Base-by-base conservation (phyloP, 92 coral and sea anemone species). In the Siderastrea siderea region DNA sequence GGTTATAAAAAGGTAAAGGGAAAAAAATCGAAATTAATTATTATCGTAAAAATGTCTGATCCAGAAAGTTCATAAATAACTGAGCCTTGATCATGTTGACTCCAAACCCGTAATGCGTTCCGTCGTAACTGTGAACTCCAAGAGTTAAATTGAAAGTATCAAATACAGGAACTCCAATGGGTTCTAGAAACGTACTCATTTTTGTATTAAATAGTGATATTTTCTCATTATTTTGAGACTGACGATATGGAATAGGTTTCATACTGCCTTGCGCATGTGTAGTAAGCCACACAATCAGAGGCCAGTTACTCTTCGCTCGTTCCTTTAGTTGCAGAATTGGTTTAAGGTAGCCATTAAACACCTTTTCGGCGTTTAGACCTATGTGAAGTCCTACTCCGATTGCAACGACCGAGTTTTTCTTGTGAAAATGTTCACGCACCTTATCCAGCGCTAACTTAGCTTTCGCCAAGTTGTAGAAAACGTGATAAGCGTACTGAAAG, bases 61-160 rank as follows among this genome's bases (percentile, higher is more conserved):
- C 86, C n/a, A 94, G 87, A 75, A 85, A 94, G 73, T 92, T 92
- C 17, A 94, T 19, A 13, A 94, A 80, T n/a, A 92, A 61, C 84
- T 90, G 97, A 13, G 95, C 97, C 88, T 94, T 94, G 73, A 87
- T 66, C 83, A 92, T 89, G 83, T 94, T 94, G 12, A 86, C 82
- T 13, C 93, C 95, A 49, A 81, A 72, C 1, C 97, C 97, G 79
- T 94, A 94, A 63, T 94, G 97, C 3, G 97, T 94, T 10, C 97
- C 97, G n/a, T 94, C 97, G 55, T 89, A 92, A 67, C 97, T 94
- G 68, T 86, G 88, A 47, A 94, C 95, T 19, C 95, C 97, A 10
- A 44, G 15, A 7, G 97, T 94, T 74, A 94, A 80, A 50, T 84
- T 74, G 45, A 77, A 92, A 47, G 90, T 86, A 75, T 94, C 97